These are phyloP conservation scores for Tupaia chinensis DNA, from an alignment of 2,113 vertebrate species.

Conservation along the genomic window DNA sequence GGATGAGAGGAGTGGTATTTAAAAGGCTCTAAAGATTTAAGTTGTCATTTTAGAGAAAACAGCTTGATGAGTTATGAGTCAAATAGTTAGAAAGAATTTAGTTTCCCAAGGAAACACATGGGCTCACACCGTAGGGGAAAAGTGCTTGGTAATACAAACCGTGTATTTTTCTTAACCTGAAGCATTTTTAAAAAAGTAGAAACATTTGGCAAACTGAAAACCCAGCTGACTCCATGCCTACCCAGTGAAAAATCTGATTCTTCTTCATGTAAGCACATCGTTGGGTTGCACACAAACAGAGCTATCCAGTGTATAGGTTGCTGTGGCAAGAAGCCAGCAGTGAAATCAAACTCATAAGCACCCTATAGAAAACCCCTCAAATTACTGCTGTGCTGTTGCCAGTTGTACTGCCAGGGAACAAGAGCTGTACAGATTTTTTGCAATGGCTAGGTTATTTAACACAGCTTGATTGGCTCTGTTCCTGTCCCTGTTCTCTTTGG, in stretches of 20 bases:
- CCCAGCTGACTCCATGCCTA: slow-evolving; percentile 67
- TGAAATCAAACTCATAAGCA: slow-evolving; percentile 71
- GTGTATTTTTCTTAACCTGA: slow-evolving; percentile 66
- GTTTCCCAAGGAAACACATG: slow-evolving; percentile 58
- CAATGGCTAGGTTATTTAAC: slow-evolving; percentile 54
- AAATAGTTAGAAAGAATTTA: slow-evolving; percentile 67
- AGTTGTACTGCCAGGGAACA: slow-evolving; percentile 42
- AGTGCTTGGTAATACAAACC: slow-evolving; percentile 43
- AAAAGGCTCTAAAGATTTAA: slow-evolving; percentile 63
- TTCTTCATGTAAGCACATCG: slow-evolving; percentile 58
- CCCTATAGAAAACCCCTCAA: slow-evolving; percentile 64
- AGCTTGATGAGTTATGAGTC: slow-evolving; percentile 65
- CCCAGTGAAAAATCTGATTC: slow-evolving; percentile 62
- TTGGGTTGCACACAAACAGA: slow-evolving; percentile 53
- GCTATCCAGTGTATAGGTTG: slow-evolving; percentile 60
- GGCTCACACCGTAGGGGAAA: slow-evolving; percentile 54
- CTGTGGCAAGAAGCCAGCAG: slow-evolving; percentile 69
- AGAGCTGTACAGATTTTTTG: slow-evolving; percentile 60
- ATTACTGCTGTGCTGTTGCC: slow-evolving; percentile 58
- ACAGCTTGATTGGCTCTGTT: slow-evolving; percentile 65
- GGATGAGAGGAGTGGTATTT: slow-evolving; percentile 57
- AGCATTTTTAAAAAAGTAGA: slow-evolving; percentile 50
- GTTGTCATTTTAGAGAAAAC: slow-evolving; percentile 50
- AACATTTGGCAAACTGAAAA: slow-evolving; percentile 68
- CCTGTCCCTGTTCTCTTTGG: slow-evolving; percentile 61